Evolutionary conservation across 2,113 vertebrate species (phyloP).

Genomic region (Stegastes partitus): DNA sequence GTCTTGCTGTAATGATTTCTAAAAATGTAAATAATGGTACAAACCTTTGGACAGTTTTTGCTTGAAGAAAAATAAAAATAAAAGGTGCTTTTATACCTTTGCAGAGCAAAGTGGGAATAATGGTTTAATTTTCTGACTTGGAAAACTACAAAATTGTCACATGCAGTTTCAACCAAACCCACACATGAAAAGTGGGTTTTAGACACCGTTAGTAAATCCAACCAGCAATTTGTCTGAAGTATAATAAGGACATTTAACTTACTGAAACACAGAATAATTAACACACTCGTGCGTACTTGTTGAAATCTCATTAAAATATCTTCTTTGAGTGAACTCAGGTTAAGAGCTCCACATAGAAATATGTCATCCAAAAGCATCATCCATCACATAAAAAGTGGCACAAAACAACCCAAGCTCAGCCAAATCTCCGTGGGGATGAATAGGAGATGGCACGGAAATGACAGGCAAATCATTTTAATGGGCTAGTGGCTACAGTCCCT

Average conservation of each 20-base stretch:
- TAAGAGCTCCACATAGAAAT: constrained; percentile 6
- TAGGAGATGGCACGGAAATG: constrained; percentile 34
- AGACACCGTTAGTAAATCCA: no score
- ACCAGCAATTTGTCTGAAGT: neutral
- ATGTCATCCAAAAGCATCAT: constrained; percentile 7
- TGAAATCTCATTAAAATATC: neutral
- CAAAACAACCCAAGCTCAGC: constrained; percentile 17
- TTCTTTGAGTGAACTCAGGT: constrained; percentile 2
- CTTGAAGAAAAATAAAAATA: no score
- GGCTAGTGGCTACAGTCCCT: constrained; percentile 37
- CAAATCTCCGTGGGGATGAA: constrained; percentile 45
- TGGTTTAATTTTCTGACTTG: no score
- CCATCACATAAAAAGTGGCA: constrained; percentile 9
- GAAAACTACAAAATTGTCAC: no score
- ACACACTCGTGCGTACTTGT: neutral
- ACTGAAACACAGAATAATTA: neutral
- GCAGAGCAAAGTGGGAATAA: no score
- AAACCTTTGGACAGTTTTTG: no score
- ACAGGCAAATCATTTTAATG: constrained; percentile 67
- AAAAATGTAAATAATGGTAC: no score
- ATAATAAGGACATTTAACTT: neutral
- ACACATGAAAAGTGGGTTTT: no score
- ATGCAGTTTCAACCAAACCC: no score
- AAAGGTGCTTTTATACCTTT: no score
- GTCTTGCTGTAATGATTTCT: no score